Base-by-base conservation (phyloP, 2,113 vertebrate genomes). In the Melanerpes formicivorus region DNA sequence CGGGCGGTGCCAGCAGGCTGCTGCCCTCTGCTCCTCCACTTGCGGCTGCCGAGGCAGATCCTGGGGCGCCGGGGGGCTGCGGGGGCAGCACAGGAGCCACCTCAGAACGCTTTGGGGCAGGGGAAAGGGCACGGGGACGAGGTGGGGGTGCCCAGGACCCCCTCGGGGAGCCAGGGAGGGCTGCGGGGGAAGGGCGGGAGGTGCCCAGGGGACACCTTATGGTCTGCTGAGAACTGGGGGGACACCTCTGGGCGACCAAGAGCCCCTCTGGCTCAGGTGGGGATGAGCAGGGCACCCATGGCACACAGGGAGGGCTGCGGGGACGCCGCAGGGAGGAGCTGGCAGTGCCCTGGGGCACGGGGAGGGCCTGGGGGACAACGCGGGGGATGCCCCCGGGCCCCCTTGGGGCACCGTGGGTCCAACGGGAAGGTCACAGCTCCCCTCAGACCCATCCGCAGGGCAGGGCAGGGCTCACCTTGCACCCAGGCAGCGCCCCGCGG, bases 401-500 rank as follows among this genome's bases (percentile, higher is more conserved):
- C 59, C 21, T 14, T 60, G 30, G 58, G 30, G 11, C 59, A 22
- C n/a, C 10, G 21, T 7, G n/a, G 32, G 32, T 10, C n/a, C 59
- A 34, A 34, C 59, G 14, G 32, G 32, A 34, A 22, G 21, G 59
- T 62, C 21, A 22, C 13, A 14, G 32, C 59, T 62, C n/a, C 32
- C 59, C 59, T 62, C 21, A 23, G n/a, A 34, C 32, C n/a, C 21
- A n/a, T 30, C 17, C 56, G 6, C 29, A 23, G 19, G 14, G 1
- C 8, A 1, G 5, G 2, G 27, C 59, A 13, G 4, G 5, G n/a
- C 59, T 48, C 85, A 52, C 85, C 85, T 87, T 6, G 15, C 10
- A 1, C 22, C 32, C 25, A 0, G 2, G 30, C 1, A 0, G 30
- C 3, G 1, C 18, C 3, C 18, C 10, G 14, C 0, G 52, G 17